Percentiles rank a stretch among this genome's conserved stretches.
phyloP scores from a whole-genome alignment of 1,140 invertebrate genomes.

The Nymphalis io region DNA sequence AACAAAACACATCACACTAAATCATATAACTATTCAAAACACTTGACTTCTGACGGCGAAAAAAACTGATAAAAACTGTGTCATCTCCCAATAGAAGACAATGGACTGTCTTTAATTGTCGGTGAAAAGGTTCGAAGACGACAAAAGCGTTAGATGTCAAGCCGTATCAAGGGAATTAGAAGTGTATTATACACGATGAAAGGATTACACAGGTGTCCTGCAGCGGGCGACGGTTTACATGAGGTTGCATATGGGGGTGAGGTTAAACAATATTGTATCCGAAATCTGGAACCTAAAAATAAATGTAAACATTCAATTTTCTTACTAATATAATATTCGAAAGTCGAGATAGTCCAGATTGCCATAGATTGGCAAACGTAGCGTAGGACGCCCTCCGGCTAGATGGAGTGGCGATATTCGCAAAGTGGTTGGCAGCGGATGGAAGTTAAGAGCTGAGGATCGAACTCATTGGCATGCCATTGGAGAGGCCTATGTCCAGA shows the following conservation, averaged over 20 bases:
- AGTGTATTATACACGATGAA: conserved; percentile 73
- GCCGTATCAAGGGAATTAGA: conserved; percentile 75
- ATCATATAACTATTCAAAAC: conserved; percentile 75
- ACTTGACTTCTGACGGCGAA: conserved; percentile 53
- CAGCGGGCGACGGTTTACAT: conserved; percentile 41
- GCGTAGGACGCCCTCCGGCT: no score
- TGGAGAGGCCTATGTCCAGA: no score
- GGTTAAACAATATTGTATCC: neutral
- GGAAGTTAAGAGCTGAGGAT: no score
- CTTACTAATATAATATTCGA: no score
- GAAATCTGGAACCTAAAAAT: neutral
- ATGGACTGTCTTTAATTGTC: conserved; percentile 68
- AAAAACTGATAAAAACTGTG: conserved; percentile 62
- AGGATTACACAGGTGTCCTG: conserved; percentile 76
- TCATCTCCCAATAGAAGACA: conserved; percentile 70
- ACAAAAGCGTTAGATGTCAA: conserved; percentile 75
- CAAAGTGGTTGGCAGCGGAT: no score
- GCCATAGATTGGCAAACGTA: no score
- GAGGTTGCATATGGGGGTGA: neutral
- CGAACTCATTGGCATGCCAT: no score
- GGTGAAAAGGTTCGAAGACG: conserved; percentile 52
- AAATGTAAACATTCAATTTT: neutral
- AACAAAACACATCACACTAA: conserved; percentile 67
- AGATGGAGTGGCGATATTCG: no score
- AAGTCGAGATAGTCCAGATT: no score